Evolutionary conservation across 2,797 vertebrate genomes (phyloP), one percentile per base, ranked within the genome.

Genomic region (Hafferia zeledoni): DNA sequence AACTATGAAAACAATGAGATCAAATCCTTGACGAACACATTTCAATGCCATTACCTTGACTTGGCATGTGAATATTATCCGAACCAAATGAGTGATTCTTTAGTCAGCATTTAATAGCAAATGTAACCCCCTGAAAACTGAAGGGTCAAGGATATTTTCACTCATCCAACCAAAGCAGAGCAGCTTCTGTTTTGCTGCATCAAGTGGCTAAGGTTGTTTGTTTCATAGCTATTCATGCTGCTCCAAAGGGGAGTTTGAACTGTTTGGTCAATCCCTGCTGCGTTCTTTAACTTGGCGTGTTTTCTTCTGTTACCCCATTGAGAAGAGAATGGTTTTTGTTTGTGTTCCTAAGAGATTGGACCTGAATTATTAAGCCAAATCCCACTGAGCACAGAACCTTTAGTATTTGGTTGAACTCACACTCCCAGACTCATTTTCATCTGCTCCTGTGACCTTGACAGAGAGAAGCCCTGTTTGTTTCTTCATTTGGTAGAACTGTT

Each of bases 221-320:
- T 87, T 91, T 89, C 30, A 5, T 12, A 79, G 37, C 43, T 84
- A 7, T 90, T 86, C 15, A 12, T 5, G 1, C 20, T 86, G 25
- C 61, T 93, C 75, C 41, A 82, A 67, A 89, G 63, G 44, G 60
- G 68, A 93, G 43, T 91, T 87, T 90, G 89, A 91, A 53, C 72
- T 96, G 63, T 93, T 95, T 92, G 91, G 81, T 95, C 78, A 86
- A 25, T 89, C 77, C 87, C 88, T 96, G 85, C 90, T 90, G 93
- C 2, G 31, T 93, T 95, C 79, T 94, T 97, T 97, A 95, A 96
- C 88, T 93, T 90, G 64, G 25, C 84, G 41, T 90, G 44, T 84
- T 92, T 95, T 81, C 92, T 93, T 93, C 81, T 88, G 16, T 94
- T 83, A 63, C 65, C 79, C 78, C 37, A 82, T 70, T 89, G 90